These are phyloP conservation scores for Haliclona indistincta DNA, from an alignment of 37 sponge, comb jelly and placozoan genomes.

Conservation along the genomic window DNA sequence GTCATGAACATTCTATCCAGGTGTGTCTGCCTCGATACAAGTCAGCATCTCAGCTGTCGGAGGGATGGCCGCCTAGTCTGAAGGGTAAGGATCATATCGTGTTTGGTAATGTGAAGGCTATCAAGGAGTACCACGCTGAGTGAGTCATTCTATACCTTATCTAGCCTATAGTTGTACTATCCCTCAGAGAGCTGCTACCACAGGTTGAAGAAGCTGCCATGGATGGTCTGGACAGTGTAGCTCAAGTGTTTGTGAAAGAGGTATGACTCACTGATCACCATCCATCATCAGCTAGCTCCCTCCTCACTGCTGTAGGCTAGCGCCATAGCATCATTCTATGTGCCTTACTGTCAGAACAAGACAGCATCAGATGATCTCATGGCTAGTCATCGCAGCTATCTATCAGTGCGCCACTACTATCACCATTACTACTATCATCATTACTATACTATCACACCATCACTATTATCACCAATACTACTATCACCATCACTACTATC, in stretches of 20 bases:
- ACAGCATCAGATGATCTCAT: slow-evolving; percentile 58
- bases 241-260: slow-evolving; percentile 17
- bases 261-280: not conserved
- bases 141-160: slow-evolving; percentile 16
- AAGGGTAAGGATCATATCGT: slow-evolving; percentile 69
- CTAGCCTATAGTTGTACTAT: not conserved
- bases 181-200: slow-evolving; percentile 17
- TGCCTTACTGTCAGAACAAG: slow-evolving; percentile 74
- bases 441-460: not conserved
- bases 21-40: slow-evolving; percentile 31
- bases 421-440: not conserved
- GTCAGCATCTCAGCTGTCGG: too few species aligned
- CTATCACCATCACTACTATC: too few species aligned
- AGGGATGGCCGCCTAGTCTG: slow-evolving; percentile 37
- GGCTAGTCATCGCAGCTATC: slow-evolving; percentile 49
- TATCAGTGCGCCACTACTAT: slow-evolving; percentile 20
- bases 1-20: not conserved
- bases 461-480: too few species aligned
- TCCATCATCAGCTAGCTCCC: not conserved
- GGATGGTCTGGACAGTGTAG: not conserved
- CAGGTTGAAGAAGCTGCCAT: not conserved
- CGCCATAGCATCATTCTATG: slow-evolving; percentile 45
- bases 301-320: slow-evolving; percentile 18
- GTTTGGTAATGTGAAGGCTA: slow-evolving; percentile 72
- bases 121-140: slow-evolving; percentile 70